Evolutionary conservation across 2,888 invertebrate genomes (phyloP).

Genomic region (Ormyrus thymus): DNA sequence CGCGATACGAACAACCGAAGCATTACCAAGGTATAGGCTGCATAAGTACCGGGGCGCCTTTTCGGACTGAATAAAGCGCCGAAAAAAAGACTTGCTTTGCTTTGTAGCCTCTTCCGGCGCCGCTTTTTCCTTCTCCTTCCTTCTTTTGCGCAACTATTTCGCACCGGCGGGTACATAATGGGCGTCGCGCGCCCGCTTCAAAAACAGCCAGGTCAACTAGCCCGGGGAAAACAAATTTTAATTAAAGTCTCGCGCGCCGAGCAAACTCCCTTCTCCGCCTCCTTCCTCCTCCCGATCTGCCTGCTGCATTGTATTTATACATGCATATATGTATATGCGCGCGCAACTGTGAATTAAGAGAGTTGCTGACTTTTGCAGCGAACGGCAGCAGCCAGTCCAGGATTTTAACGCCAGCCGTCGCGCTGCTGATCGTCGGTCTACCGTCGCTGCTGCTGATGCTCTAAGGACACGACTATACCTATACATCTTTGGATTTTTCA

Average conservation of each 20-base stretch:
- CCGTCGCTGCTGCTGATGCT: constrained; percentile 60
- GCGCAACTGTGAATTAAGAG: no score
- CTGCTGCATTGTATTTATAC: background rate
- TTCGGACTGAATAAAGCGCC: constrained; percentile 31
- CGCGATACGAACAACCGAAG: background rate
- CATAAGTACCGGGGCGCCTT: constrained; percentile 5
- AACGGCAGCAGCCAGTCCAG: constrained; percentile 58
- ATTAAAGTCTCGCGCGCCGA: constrained; percentile 46
- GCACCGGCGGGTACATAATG: constrained; percentile 23
- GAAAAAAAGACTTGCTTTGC: constrained; percentile 48
- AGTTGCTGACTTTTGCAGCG: constrained; percentile 58
- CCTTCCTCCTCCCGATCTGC: background rate
- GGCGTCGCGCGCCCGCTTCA: constrained; percentile 27
- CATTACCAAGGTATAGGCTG: no score
- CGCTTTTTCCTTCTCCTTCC: background rate
- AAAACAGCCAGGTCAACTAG: constrained; percentile 40
- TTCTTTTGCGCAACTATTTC: constrained; percentile 32
- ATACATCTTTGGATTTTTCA: constrained; percentile 5
- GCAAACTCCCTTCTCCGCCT: constrained; percentile 22
- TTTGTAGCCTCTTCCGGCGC: constrained; percentile 15
- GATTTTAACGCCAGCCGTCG: constrained; percentile 59
- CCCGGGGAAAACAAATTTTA: constrained; percentile 51
- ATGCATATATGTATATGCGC: no score
- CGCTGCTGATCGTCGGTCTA: constrained; percentile 58
- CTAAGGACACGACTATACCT: constrained; percentile 56